Evolutionary conservation across 2,113 vertebrate species (phyloP), one percentile per base, ranked within the genome.

Genomic region (Hippocampus comes): DNA sequence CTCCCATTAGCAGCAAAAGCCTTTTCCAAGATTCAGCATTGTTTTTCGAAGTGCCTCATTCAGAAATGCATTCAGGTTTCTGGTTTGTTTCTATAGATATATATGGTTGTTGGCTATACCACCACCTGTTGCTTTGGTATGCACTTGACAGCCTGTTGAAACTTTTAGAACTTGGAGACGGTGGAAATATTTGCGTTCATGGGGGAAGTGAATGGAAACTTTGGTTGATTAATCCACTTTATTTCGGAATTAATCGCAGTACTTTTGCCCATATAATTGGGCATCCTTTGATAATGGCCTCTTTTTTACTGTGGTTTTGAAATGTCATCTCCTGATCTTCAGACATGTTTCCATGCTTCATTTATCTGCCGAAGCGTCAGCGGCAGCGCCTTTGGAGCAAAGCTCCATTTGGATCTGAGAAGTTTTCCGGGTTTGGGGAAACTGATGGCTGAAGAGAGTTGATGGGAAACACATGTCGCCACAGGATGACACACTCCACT

Each of bases 401-500:
- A 18, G 53, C 41, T 67, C 59, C 30, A 41, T n/a, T 72, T 55
- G 1, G 46, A 74, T 83, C 63, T 66, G 4, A 25, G 63, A 67
- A 30, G 57, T 74, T 66, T 71, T 67, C 18, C 25, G 48, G 59
- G 15, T 34, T 61, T 61, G 18, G 59, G 38, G 38, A 64, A 64
- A n/a, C 21, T n/a, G 63, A 64, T 2, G 18, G 63, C 42, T 64
- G 18, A 42, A 43, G 20, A 42, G 63, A 43, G 20, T 30, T 64
- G 38, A 63, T 63, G 38, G 21, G 63, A 64, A 64, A 64, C 63
- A 63, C 60, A 63, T 42, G 63, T 64, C 41, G 11, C 38, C 20
- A 72, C 57, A 20, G 55, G 73, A 85, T 82, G 55, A 82, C 67
- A 72, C 21, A 51, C 64, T 68, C 63, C 15, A 0, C 63, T 69